These are phyloP conservation scores for Eupithecia dodoneata DNA, from an alignment of 2,888 invertebrate species.

Conservation along the genomic window DNA sequence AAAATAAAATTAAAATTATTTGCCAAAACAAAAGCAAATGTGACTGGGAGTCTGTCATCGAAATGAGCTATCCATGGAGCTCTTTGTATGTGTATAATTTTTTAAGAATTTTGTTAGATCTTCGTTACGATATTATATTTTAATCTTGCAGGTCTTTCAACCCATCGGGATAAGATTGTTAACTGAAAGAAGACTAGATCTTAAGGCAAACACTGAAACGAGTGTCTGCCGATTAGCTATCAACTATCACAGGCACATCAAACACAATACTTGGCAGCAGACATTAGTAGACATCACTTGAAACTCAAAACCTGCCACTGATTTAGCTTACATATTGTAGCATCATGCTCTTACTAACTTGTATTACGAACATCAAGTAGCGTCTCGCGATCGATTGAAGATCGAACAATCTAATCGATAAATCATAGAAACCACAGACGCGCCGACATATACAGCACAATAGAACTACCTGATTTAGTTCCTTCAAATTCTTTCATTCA, in stretches of 20 bases:
- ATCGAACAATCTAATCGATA: conserved; percentile 72
- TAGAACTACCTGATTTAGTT: conserved; percentile 77
- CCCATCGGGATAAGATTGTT: background rate
- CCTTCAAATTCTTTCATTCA: conserved; percentile 57
- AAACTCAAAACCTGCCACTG: background rate
- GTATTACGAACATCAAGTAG: conserved; percentile 55
- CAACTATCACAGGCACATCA: too few species aligned
- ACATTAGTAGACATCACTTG: background rate
- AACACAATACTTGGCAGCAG: background rate
- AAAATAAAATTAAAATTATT: too few species aligned
- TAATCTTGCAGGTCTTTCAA: background rate
- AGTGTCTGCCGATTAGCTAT: background rate
- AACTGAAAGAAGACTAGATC: background rate
- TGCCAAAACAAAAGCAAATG: background rate
- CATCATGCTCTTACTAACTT: conserved; percentile 47
- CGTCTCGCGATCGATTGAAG: conserved; percentile 62
- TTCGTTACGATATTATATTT: background rate
- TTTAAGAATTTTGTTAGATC: background rate
- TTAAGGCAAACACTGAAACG: background rate
- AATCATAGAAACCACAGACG: conserved; percentile 71
- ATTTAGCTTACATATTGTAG: conserved; percentile 29
- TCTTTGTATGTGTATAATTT: background rate
- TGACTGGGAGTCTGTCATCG: background rate
- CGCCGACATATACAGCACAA: conserved; percentile 75
- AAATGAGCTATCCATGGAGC: background rate